phyloP scores from a whole-genome alignment of 2,113 vertebrate species.

The Sarotherodon lohbergeri region DNA sequence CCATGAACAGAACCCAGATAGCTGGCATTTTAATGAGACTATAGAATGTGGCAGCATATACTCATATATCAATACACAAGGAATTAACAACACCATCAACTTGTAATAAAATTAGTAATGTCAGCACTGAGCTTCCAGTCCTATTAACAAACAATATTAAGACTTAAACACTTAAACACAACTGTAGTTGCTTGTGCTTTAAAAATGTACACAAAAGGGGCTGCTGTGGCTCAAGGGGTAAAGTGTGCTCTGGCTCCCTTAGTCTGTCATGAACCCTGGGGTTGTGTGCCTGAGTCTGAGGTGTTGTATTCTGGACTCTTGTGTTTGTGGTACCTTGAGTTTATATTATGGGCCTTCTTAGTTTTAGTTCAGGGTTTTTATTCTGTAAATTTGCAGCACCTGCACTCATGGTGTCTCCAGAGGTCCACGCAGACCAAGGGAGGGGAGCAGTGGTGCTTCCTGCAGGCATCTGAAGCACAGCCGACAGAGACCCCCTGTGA shows the following conservation, averaged over 20 bases:
- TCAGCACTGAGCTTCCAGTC: neutral
- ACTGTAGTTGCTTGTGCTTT: neutral
- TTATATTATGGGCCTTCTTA: neutral
- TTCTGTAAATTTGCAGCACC: constrained; percentile 61
- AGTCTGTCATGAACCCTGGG: neutral
- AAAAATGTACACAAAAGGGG: neutral
- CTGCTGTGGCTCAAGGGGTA: neutral
- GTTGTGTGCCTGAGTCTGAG: neutral
- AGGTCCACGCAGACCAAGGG: constrained; percentile 82
- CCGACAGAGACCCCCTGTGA: constrained; percentile 75
- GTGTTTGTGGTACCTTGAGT: neutral
- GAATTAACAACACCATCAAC: neutral
- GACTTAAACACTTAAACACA: neutral
- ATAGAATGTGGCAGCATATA: neutral
- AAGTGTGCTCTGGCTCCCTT: neutral
- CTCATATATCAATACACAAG: neutral
- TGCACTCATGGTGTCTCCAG: constrained; percentile 87
- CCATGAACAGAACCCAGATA: neutral
- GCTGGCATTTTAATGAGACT: neutral
- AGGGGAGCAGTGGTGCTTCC: constrained; percentile 77
- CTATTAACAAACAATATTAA: neutral
- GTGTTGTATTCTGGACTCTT: neutral
- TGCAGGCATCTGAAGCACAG: constrained; percentile 82
- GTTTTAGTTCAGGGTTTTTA: neutral
- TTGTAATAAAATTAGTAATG: neutral